Conservation (phyloP, 2,113 vertebrate genomes). For the Aegotheles bennettii region DNA sequence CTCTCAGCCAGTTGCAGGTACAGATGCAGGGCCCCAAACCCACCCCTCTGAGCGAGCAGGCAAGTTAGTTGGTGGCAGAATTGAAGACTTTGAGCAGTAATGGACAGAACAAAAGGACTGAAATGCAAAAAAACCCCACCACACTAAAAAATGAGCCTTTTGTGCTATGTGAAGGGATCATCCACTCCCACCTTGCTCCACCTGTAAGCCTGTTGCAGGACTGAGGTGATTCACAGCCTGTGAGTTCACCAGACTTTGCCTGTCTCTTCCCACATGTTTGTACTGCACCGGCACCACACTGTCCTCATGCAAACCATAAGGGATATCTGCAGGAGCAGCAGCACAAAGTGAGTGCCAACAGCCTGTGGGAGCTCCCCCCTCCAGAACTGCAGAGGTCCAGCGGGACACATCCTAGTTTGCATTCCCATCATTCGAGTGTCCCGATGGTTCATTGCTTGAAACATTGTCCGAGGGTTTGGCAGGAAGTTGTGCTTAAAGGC, state of each 20-base stretch:
- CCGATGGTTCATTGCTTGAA: background rate
- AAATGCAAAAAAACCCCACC: rapidly evolving
- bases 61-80: background rate
- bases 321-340: background rate
- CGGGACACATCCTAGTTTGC: background rate
- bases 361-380: background rate
- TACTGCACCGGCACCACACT: rapidly evolving
- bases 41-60: rapidly evolving
- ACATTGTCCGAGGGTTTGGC: background rate
- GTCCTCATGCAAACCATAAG: rapidly evolving
- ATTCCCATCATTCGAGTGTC: background rate
- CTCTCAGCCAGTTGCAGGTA: rapidly evolving
- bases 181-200: background rate
- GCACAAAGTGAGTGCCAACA: background rate
- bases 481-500: conserved; percentile 19
- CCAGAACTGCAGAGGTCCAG: rapidly evolving
- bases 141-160: rapidly evolving
- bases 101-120: rapidly evolving
- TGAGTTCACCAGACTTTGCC: background rate
- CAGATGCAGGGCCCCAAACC: background rate
- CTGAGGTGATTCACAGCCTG: background rate
- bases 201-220: background rate
- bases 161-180: rapidly evolving
- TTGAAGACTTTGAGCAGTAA: background rate
- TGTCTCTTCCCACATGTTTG: rapidly evolving